Base-by-base conservation (phyloP, 2,797 vertebrate species). In the Sebastolobus alascanus region DNA sequence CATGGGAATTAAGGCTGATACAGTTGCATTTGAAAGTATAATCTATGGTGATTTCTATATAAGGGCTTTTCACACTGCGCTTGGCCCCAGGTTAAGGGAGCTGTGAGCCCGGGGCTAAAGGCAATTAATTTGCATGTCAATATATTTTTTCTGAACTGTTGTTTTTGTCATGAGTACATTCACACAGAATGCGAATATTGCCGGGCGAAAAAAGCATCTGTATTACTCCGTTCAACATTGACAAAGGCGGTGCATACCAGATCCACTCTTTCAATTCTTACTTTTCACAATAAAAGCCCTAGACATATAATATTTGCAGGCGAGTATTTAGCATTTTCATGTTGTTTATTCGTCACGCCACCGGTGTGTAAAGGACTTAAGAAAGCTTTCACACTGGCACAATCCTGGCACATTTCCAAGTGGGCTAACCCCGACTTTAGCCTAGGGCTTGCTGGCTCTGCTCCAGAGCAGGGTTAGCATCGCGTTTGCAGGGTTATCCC, bases 401-500 rank as follows among this genome's bases (percentile, higher is more conserved):
- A 18, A 1, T 59, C 58, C 1, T 59, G 14, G 16, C 13, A 31
- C 4, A 33, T 60, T 25, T n/a, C 22, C 20, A 60, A 60, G 58
- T 60, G 29, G 58, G 29, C 58, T 60, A 33, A 14, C 58, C 27
- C 14, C 0, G 6, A 56, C 1, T 58, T 58, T 58, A 29, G 25
- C 55, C 25, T 0, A 27, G 25, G 55, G 55, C 54, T 56, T 27
- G 55, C 55, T 58, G 6, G 55, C 55, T 12, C 25, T 16, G 43
- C 6, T 29, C 6, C 22, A 9, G n/a, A 54, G 50, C 18, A 52
- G 50, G 50, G 18, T 52, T n/a, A 52, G 50, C 20, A 14, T 12
- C 2, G 55, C 2, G 0, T 56, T 56, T 56, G 0, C 1, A 13
- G 22, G 54, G 12, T 56, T 56, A 12, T 55, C 4, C 52, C 10